Conservation (phyloP, 2,797 vertebrate genomes). For the Poeciliopsis turneri region DNA sequence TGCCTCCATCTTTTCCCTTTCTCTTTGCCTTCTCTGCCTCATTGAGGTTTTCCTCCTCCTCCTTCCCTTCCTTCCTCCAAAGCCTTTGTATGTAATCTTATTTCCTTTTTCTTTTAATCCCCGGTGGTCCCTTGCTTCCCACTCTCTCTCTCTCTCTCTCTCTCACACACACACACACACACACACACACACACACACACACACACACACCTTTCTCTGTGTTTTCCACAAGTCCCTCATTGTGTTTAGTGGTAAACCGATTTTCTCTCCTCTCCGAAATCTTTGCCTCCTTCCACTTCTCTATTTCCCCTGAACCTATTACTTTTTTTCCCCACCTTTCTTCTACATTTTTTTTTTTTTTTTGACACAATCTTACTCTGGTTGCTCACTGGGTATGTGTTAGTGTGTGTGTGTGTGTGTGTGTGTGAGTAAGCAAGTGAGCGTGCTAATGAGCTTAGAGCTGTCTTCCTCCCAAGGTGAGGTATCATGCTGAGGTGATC, state of each 20-base stretch:
- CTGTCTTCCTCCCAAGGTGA: constrained; percentile 74
- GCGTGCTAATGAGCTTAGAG: constrained; percentile 72
- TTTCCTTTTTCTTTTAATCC: constrained; percentile 34
- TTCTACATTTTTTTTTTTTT: constrained; percentile 12
- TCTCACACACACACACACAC: too few species aligned
- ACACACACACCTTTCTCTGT: constrained; percentile 28
- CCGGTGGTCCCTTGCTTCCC: constrained; percentile 7
- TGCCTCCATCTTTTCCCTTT: constrained; percentile 40
- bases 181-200: neutral
- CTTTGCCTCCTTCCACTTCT: constrained; percentile 18
- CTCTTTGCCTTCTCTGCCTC: constrained; percentile 34
- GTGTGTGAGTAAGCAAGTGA: constrained; percentile 23
- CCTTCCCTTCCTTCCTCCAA: constrained; percentile 20
- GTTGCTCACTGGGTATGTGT: constrained; percentile 25
- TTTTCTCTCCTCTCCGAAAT: constrained; percentile 28
- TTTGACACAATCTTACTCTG: constrained; percentile 22
- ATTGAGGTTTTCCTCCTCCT: constrained; percentile 40
- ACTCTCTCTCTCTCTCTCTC: neutral
- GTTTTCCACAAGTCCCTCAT: constrained; percentile 38
- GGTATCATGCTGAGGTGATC: constrained; percentile 72
- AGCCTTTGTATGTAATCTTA: constrained; percentile 23
- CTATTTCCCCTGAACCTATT: constrained; percentile 33
- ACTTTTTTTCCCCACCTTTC: constrained; percentile 17
- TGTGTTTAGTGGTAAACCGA: constrained; percentile 36
- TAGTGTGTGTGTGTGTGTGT: constrained; percentile 18